Evolutionary conservation across 1,140 invertebrate species (phyloP).

Genomic region (Anadara kagoshimensis): DNA sequence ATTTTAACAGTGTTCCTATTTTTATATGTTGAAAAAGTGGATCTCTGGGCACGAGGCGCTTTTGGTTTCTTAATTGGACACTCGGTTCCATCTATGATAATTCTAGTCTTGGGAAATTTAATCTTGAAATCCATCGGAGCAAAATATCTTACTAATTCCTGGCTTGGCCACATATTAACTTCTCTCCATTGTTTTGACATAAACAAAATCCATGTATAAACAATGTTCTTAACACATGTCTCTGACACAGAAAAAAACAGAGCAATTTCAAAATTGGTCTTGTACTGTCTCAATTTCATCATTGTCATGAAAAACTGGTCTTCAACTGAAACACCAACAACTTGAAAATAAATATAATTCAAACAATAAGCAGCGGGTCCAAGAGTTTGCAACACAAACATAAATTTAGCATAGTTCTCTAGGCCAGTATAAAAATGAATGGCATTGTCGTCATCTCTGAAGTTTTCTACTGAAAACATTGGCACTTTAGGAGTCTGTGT

Average conservation of each 20-base stretch:
- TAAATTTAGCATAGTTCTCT: slow-evolving; percentile 27
- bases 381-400: slow-evolving; percentile 38
- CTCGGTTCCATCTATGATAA: slow-evolving; percentile 62
- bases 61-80: slow-evolving; percentile 49
- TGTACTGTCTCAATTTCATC: slow-evolving; percentile 37
- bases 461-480: slow-evolving; percentile 15
- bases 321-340: slow-evolving; percentile 18
- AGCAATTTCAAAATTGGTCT: slow-evolving; percentile 36
- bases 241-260: slow-evolving; percentile 33
- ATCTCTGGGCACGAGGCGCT: slow-evolving; percentile 53
- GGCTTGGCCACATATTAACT: too few relatives aligned
- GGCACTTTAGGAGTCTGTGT: slow-evolving; percentile 17
- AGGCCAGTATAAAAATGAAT: slow-evolving; percentile 41
- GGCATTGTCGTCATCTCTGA: slow-evolving; percentile 9
- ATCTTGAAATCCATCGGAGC: slow-evolving; percentile 53
- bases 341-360: slow-evolving; percentile 27
- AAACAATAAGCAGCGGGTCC: slow-evolving; percentile 38
- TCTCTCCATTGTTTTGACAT: slow-evolving; percentile 37
- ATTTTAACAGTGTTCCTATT: slow-evolving; percentile 53
- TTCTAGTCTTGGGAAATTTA: slow-evolving; percentile 54
- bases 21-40: slow-evolving; percentile 61
- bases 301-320: slow-evolving; percentile 37
- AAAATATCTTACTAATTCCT: slow-evolving; percentile 26
- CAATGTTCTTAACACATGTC: slow-evolving; percentile 28
- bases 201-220: slow-evolving; percentile 39